Percentiles rank a stretch among this genome's conserved stretches.
Conservation (phyloP, 2,113 vertebrate genomes). For the Urocolius indicus region DNA sequence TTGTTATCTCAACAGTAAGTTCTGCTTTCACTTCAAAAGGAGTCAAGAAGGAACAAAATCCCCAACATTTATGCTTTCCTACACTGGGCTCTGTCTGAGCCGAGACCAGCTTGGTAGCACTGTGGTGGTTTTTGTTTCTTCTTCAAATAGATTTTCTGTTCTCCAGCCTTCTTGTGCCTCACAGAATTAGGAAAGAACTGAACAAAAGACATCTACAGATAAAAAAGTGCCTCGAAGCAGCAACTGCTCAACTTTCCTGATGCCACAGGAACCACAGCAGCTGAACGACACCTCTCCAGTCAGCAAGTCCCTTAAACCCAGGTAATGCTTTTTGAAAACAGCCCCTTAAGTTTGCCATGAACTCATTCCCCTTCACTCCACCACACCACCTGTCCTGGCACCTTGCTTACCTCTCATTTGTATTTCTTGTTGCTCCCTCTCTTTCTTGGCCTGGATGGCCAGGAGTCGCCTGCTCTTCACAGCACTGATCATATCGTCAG, state of each 20-base stretch:
- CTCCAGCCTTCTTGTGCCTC: background rate
- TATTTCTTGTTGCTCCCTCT: conserved; percentile 91
- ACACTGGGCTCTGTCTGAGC: background rate
- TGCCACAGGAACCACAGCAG: background rate
- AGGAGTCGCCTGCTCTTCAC: conserved; percentile 93
- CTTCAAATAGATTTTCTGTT: background rate
- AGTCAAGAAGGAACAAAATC: background rate
- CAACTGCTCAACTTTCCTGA: background rate
- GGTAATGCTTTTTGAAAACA: background rate
- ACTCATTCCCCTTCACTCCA: background rate
- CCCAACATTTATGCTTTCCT: background rate
- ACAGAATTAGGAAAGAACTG: background rate
- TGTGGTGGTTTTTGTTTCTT: background rate
- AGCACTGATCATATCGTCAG: conserved; percentile 93
- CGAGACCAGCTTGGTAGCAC: background rate
- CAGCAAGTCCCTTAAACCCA: background rate
- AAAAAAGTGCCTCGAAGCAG: background rate
- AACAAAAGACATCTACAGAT: background rate
- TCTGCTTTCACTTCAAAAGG: background rate
- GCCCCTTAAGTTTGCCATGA: background rate
- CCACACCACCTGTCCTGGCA: too few relatives aligned
- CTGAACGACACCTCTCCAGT: background rate
- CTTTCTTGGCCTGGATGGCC: conserved; percentile 92
- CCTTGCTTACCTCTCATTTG: conserved; percentile 88
- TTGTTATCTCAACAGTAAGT: background rate